phyloP scores from a whole-genome alignment of 2,797 vertebrate genomes.

The Uromys caudimaculatus region DNA sequence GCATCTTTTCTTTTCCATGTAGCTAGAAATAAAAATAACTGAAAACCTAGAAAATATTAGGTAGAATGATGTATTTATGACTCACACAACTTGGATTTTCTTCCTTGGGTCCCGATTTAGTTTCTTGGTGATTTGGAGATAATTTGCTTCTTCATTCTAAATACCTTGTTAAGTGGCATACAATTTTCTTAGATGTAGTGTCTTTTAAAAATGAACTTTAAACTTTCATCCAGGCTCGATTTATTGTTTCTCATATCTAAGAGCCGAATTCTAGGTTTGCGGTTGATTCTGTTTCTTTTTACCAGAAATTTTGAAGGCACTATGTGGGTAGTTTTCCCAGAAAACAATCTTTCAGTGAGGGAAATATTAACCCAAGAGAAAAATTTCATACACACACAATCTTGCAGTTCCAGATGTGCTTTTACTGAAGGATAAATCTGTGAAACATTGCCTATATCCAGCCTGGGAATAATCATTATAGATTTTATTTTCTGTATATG shows the following conservation, averaged over 20 bases:
- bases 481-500: slow-evolving; percentile 46
- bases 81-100: slow-evolving; percentile 10
- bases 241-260: slow-evolving; percentile 58
- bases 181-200: slow-evolving; percentile 54
- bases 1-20: slow-evolving; percentile 1
- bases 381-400: slow-evolving; percentile 57
- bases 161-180: slow-evolving; percentile 49
- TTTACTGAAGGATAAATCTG: slow-evolving; percentile 10
- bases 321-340: slow-evolving; percentile 32
- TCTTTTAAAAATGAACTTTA: slow-evolving; percentile 68
- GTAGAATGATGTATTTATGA: slow-evolving; percentile 28
- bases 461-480: slow-evolving; percentile 14
- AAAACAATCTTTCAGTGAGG: slow-evolving; percentile 51
- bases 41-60: slow-evolving; percentile 19
- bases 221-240: slow-evolving; percentile 65
- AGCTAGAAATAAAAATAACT: background rate
- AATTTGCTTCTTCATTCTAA: slow-evolving; percentile 47
- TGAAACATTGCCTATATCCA: slow-evolving; percentile 50
- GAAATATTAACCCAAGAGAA: slow-evolving; percentile 52
- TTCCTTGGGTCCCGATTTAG: slow-evolving; percentile 56
- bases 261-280: slow-evolving; percentile 35
- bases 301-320: slow-evolving; percentile 52
- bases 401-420: slow-evolving; percentile 25
- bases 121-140: slow-evolving; percentile 48
- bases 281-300: slow-evolving; percentile 49